Conservation (phyloP, 2,113 vertebrate genomes). For the Smithornis capensis region DNA sequence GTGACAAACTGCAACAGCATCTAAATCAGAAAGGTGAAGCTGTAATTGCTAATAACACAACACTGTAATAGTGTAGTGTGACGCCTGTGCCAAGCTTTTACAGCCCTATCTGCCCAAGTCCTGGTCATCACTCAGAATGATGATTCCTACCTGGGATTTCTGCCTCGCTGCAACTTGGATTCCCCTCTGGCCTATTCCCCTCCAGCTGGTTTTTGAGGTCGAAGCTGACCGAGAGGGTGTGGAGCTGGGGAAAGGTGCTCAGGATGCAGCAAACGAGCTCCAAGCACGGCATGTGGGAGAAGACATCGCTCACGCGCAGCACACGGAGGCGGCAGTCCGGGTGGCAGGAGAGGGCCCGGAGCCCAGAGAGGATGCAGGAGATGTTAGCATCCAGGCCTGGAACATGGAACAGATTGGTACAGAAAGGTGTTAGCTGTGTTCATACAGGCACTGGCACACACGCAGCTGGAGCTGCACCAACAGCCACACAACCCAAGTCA, state of each 20-base stretch:
- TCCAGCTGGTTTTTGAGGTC: conserved; percentile 75
- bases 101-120: not conserved
- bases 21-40: not conserved
- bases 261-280: conserved; percentile 72
- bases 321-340: conserved; percentile 63
- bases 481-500: fast-evolving
- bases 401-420: conserved; percentile 27
- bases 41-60: not conserved
- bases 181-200: conserved; percentile 49
- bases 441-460: not conserved
- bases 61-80: not conserved
- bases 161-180: conserved; percentile 30
- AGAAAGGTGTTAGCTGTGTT: not conserved
- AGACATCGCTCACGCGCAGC: conserved; percentile 75
- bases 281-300: conserved; percentile 74
- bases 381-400: conserved; percentile 77
- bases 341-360: conserved; percentile 69
- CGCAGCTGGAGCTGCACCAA: not conserved
- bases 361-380: conserved; percentile 73
- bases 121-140: not conserved
- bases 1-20: not conserved
- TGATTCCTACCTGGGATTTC: conserved; percentile 75
- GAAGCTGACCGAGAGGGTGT: conserved; percentile 71
- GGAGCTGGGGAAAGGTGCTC: conserved; percentile 69
- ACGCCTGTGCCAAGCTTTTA: not conserved